Conservation (phyloP, 2,888 invertebrate species). For the Rotaria macrura region DNA sequence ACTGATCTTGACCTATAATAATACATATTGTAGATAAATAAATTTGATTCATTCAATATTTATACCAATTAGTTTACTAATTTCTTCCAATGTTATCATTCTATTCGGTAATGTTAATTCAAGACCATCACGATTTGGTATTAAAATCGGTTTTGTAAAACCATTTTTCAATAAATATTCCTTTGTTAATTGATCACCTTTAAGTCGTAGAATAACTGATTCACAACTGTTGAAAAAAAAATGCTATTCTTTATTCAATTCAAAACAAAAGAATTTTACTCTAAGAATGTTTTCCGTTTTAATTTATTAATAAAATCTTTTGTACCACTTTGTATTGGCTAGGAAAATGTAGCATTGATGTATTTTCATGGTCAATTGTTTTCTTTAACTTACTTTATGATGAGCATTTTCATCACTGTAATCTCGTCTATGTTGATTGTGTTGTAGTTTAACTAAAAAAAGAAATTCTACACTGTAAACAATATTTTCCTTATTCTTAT, state of each 20-base stretch:
- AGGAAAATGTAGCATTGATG: neutral
- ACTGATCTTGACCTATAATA: constrained; percentile 58
- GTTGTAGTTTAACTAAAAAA: constrained; percentile 55
- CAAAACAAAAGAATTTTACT: constrained; percentile 38
- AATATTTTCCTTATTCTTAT: constrained; percentile 34
- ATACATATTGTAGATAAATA: too few relatives aligned
- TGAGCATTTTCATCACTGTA: constrained; percentile 57
- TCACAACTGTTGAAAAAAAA: neutral
- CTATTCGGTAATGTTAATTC: constrained; percentile 60
- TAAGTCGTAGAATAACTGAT: constrained; percentile 8
- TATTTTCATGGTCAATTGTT: too few relatives aligned
- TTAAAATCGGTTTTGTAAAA: constrained; percentile 60
- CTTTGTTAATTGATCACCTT: constrained; percentile 58
- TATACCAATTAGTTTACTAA: constrained; percentile 60
- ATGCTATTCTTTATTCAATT: too few relatives aligned
- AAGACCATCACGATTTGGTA: constrained; percentile 61
- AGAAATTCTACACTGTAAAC: neutral
- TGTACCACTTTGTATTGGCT: constrained; percentile 61
- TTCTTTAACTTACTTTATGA: constrained; percentile 45
- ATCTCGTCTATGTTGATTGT: constrained; percentile 61
- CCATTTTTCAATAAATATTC: constrained; percentile 59
- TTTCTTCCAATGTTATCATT: constrained; percentile 60
- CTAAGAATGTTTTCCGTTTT: constrained; percentile 58
- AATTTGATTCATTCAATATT: constrained; percentile 27
- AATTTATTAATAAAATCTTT: constrained; percentile 60